Evolutionary conservation across 2,888 invertebrate species (phyloP), one percentile per base, ranked within the genome.

Genomic region (Sphaerophoria rueppellii): DNA sequence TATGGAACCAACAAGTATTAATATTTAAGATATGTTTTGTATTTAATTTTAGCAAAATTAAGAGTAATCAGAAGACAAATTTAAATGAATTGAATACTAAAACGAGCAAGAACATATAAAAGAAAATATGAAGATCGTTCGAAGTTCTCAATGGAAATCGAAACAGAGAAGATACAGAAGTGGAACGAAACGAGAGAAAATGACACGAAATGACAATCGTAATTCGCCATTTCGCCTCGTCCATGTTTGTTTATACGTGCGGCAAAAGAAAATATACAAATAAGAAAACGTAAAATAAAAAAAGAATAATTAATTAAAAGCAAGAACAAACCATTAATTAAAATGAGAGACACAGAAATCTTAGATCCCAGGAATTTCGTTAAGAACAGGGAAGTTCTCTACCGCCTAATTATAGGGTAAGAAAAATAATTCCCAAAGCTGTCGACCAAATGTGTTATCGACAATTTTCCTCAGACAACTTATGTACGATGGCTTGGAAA

Each of bases 401-500:
- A 98, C 90, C 95, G 98, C 76, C 94, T 98, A 89, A 98, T 98
- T 87, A 97, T 98, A 89, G 98, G 98, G 98, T 96, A 91, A 90
- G 87, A 61, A 65, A 43, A 40, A 16, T 7, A 7, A n/a, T 9
- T n/a, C 9, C 11, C 9, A 12, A 11, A 9, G 37, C 2, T 5
- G 4, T 40, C 6, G 16, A 14, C 11, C 55, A 43, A 12, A 46
- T 24, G 24, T 0, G 24, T 6, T 14, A 12, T 7, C 14, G 7
- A 4, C 35, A 4, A 46, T 14, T 86, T 85, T 87, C 93, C 93
- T 46, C 91, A 99, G 99, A 89, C 99, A 99, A 92, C 93, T 99
- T 70, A 98, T 97, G 91, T 99, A 99, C 90, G 99, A 99, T 94
- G 99, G 99, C 0, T 96, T 98, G 91, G 98, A 98, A 90, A 95